phyloP scores from a whole-genome alignment of 37 sponge, comb jelly and placozoan species.

The Aplysina aerophoba region DNA sequence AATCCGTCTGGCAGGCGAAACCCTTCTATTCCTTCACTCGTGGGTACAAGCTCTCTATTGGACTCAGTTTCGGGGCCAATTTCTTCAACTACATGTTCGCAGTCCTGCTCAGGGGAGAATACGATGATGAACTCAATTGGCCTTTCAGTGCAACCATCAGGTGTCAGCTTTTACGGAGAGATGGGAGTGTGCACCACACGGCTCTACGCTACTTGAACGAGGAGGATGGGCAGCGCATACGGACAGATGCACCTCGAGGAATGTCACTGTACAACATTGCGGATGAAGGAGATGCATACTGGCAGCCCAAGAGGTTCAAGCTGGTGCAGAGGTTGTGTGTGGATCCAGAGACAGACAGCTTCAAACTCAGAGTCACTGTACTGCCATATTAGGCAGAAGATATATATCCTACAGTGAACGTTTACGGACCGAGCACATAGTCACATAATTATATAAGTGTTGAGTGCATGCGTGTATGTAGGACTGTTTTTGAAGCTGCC shows the following conservation, averaged over 20 bases:
- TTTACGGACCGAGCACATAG: too few relatives aligned
- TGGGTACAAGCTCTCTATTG: constrained; percentile 18
- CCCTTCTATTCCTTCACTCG: background rate
- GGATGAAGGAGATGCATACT: constrained; percentile 20
- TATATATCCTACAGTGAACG: too few relatives aligned
- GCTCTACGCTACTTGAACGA: background rate
- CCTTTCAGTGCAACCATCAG: constrained; percentile 2
- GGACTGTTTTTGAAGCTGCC: too few relatives aligned
- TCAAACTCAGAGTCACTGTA: background rate
- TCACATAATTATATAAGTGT: too few relatives aligned
- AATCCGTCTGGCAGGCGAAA: background rate
- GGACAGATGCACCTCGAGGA: background rate
- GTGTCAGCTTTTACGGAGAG: background rate
- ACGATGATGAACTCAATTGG: constrained; percentile 4
- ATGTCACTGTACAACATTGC: background rate
- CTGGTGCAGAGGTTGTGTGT: background rate
- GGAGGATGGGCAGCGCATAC: background rate
- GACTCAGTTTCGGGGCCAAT: constrained; percentile 7
- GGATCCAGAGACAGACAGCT: background rate
- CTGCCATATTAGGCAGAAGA: background rate
- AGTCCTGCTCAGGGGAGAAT: background rate
- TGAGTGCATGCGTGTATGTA: too few relatives aligned
- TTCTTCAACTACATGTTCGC: constrained; percentile 13
- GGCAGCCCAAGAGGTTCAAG: background rate
- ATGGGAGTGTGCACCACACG: background rate